These are phyloP conservation scores for Apeira syringaria DNA, from an alignment of 2,888 invertebrate species.

Conservation along the genomic window DNA sequence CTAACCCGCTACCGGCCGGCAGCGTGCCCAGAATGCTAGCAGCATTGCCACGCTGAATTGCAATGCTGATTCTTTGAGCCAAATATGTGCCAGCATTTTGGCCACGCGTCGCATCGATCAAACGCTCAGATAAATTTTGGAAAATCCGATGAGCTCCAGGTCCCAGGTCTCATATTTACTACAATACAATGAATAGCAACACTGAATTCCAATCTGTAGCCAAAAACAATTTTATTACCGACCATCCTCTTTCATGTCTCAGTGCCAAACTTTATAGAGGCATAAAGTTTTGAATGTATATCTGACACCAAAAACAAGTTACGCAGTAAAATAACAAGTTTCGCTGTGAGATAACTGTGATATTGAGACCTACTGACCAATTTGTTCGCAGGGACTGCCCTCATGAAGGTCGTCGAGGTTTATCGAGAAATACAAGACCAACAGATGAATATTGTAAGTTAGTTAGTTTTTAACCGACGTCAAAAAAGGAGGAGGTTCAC, in stretches of 20 bases:
- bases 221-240: constrained; percentile 7
- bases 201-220: constrained; percentile 6
- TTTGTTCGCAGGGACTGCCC: constrained; percentile 88
- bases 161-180: too few relatives aligned
- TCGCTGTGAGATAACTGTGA: constrained; percentile 15
- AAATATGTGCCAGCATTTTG: too few relatives aligned
- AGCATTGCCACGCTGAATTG: too few relatives aligned
- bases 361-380: constrained; percentile 24
- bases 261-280: constrained; percentile 8
- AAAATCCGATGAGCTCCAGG: too few relatives aligned
- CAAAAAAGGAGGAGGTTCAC: too few relatives aligned
- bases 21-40: too few relatives aligned
- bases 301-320: constrained; percentile 16
- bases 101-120: too few relatives aligned
- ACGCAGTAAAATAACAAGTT: constrained; percentile 12
- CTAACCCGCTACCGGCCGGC: too few relatives aligned
- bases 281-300: constrained; percentile 14
- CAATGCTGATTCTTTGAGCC: too few relatives aligned
- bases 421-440: constrained; percentile 97
- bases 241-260: constrained; percentile 5
- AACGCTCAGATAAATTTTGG: too few relatives aligned
- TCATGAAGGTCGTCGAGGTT: constrained; percentile 96
- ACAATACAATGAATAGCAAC: constrained; percentile 3
- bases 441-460: constrained; percentile 96
- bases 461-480: too few relatives aligned